Evolutionary conservation across 2,888 invertebrate genomes (phyloP).

Genomic region (Dugesia japonica): DNA sequence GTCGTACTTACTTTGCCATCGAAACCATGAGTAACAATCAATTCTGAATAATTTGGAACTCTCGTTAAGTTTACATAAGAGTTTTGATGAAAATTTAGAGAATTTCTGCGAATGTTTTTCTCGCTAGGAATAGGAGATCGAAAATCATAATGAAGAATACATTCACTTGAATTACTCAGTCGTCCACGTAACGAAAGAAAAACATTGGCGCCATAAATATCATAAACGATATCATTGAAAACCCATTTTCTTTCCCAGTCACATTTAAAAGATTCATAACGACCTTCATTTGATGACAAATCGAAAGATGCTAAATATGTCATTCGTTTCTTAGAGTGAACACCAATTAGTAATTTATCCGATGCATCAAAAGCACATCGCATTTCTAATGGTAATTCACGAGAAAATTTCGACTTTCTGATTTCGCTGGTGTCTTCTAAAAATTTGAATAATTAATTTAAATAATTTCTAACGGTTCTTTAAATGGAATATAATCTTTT

Average conservation of each 20-base stretch:
- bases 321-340: background rate
- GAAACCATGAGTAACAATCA: background rate
- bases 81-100: background rate
- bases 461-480: no score
- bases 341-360: background rate
- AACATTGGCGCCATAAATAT: background rate
- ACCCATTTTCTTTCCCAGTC: background rate
- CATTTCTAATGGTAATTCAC: background rate
- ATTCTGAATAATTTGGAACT: background rate
- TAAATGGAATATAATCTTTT: no score
- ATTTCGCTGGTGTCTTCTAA: no score
- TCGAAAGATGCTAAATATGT: background rate
- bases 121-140: background rate
- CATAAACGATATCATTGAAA: background rate
- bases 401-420: background rate
- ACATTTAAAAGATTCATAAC: background rate
- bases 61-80: background rate
- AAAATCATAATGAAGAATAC: background rate
- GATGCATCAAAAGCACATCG: background rate
- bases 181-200: background rate
- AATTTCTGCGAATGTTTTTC: background rate
- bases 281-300: background rate
- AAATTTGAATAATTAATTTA: no score
- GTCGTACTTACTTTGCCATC: constrained; percentile 1
- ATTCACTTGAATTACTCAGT: background rate